Evolutionary conservation across 1,140 invertebrate genomes (phyloP).

Genomic region (Drosophila albomicans): DNA sequence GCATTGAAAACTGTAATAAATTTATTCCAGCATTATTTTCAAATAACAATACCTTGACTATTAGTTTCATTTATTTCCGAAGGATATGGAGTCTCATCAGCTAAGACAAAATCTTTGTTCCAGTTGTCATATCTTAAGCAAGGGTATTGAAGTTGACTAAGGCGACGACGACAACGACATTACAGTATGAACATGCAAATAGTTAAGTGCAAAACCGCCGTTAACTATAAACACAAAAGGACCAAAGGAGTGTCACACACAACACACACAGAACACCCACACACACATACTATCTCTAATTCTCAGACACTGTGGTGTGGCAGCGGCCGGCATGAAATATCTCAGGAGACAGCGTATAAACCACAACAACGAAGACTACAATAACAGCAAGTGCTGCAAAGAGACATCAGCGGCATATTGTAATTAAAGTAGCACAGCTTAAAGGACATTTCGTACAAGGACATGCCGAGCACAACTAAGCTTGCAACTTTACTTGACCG

Average conservation of each 20-base stretch:
- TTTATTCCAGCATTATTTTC: no score
- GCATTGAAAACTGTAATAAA: no score
- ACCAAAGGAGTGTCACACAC: conserved; percentile 65
- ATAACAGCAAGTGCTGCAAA: conserved; percentile 18
- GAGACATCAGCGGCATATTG: conserved; percentile 39
- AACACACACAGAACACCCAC: conserved; percentile 17
- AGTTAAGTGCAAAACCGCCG: conserved; percentile 72
- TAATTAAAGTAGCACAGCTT: conserved; percentile 80
- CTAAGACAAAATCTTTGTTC: not conserved
- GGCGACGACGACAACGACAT: conserved; percentile 42
- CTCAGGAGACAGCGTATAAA: conserved; percentile 71
- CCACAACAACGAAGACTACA: conserved; percentile 51
- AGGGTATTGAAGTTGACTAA: conserved; percentile 28
- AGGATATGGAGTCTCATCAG: not conserved
- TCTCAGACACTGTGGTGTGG: conserved; percentile 15
- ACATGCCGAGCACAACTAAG: conserved; percentile 41
- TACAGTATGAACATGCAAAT: conserved; percentile 72
- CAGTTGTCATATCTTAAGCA: not conserved
- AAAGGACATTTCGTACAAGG: conserved; percentile 72
- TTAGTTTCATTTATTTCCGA: not conserved
- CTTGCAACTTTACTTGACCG: conserved; percentile 29
- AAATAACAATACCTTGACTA: no score
- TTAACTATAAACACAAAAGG: conserved; percentile 73
- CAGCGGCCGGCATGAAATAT: conserved; percentile 56
- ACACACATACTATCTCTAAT: conserved; percentile 10